Evolutionary conservation across 2,888 invertebrate species (phyloP).

Genomic region (Sipunculus nudus): DNA sequence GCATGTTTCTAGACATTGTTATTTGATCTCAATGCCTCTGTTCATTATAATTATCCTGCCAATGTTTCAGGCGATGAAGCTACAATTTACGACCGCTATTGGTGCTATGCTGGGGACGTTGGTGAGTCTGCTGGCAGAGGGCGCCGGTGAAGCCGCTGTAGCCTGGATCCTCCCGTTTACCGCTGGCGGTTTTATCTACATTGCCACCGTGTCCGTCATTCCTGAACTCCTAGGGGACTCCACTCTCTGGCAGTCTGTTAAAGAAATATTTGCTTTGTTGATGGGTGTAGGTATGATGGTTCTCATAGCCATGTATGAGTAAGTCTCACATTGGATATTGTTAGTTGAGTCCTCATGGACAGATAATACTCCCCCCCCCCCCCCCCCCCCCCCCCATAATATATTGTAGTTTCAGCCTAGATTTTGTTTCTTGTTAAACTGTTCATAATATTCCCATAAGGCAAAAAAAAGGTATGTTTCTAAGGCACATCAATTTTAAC

Average conservation of each 20-base stretch:
- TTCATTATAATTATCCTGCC: too few species aligned
- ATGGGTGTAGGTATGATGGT: slow-evolving; percentile 96
- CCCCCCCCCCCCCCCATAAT: too few species aligned
- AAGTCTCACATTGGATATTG: too few species aligned
- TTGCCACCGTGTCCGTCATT: slow-evolving; percentile 98
- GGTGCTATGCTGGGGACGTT: slow-evolving; percentile 94
- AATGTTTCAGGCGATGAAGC: slow-evolving; percentile 80
- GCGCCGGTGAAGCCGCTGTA: slow-evolving; percentile 67
- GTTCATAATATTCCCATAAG: too few species aligned
- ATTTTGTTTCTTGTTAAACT: too few species aligned
- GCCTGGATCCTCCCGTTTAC: slow-evolving; percentile 94
- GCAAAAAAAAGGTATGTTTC: too few species aligned
- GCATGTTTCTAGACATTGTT: too few species aligned
- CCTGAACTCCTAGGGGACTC: slow-evolving; percentile 93
- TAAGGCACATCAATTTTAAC: too few species aligned
- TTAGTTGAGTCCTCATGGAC: too few species aligned
- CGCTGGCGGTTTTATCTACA: slow-evolving; percentile 99
- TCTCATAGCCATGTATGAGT: slow-evolving; percentile 84
- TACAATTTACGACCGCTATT: slow-evolving; percentile 92
- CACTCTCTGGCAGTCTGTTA: slow-evolving; percentile 86
- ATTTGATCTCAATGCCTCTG: too few species aligned
- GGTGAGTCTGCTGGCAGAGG: slow-evolving; percentile 84
- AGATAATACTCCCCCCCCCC: too few species aligned
- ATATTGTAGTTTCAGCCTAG: too few species aligned
- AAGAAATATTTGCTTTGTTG: slow-evolving; percentile 88